Conservation (phyloP, 2,888 invertebrate genomes). For the Caenorhabditis macrosperma region DNA sequence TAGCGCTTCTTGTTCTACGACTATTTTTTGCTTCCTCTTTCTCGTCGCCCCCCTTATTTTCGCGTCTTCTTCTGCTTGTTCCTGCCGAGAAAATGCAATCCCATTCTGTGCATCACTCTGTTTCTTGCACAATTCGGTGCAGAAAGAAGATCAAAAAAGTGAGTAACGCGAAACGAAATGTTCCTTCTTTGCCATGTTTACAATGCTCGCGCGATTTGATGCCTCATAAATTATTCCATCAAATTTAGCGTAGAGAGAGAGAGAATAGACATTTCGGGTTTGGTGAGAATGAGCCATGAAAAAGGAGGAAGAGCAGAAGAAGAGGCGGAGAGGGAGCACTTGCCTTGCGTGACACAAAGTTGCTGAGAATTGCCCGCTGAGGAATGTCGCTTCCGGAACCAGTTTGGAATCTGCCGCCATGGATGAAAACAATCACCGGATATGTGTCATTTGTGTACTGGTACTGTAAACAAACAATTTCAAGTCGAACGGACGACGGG, state of each 20-base stretch:
- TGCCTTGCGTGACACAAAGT: slow-evolving; percentile 84
- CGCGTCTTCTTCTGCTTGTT: background rate
- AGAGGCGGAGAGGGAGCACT: slow-evolving; percentile 28
- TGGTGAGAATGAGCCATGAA: slow-evolving; percentile 2
- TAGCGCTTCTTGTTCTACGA: slow-evolving; percentile 47
- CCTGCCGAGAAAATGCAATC: slow-evolving; percentile 33
- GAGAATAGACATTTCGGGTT: background rate
- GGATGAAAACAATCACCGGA: slow-evolving; percentile 95
- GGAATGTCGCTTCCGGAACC: slow-evolving; percentile 82
- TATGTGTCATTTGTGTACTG: slow-evolving; percentile 82
- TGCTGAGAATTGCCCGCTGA: slow-evolving; percentile 77
- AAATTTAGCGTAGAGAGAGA: slow-evolving; percentile 43
- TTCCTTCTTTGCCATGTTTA: slow-evolving; percentile 16
- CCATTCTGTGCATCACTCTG: background rate
- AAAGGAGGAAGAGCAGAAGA: slow-evolving; percentile 9
- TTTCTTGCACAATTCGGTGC: background rate
- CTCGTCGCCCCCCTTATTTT: background rate
- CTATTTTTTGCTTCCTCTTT: slow-evolving; percentile 1
- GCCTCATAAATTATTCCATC: slow-evolving; percentile 57
- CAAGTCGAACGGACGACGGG: background rate
- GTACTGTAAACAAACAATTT: slow-evolving; percentile 62
- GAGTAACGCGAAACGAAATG: slow-evolving; percentile 7
- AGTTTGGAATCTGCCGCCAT: slow-evolving; percentile 92
- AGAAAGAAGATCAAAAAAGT: slow-evolving; percentile 11
- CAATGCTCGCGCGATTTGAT: slow-evolving; percentile 41